phyloP scores from a whole-genome alignment of 2,113 vertebrate genomes.

The Neolamprologus cancellatus region DNA sequence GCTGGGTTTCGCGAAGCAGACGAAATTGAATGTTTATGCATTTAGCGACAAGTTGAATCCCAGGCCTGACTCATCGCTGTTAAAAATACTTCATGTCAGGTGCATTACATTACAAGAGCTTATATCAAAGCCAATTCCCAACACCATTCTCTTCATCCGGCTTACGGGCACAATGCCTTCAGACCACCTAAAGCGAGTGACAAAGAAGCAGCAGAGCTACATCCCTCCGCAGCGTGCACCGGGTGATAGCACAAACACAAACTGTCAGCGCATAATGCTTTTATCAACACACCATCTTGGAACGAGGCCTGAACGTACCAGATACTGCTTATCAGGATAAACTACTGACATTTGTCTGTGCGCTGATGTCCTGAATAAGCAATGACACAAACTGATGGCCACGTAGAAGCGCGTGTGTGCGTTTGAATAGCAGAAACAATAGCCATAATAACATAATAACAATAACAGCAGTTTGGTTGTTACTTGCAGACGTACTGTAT shows the following conservation, averaged over 20 bases:
- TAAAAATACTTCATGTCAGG: constrained; percentile 61
- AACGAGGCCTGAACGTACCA: constrained; percentile 46
- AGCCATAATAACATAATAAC: not conserved
- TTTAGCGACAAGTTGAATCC: constrained; percentile 46
- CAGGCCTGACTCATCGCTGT: constrained; percentile 10
- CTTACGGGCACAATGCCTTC: constrained; percentile 39
- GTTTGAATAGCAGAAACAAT: not conserved
- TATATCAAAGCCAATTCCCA: constrained; percentile 44
- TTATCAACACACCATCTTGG: constrained; percentile 59
- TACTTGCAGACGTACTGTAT: not conserved
- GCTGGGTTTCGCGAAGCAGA: constrained; percentile 10
- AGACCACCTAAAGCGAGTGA: constrained; percentile 39
- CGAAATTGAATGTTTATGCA: constrained; percentile 58
- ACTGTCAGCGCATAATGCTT: constrained; percentile 50
- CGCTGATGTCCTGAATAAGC: constrained; percentile 46
- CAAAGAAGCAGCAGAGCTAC: constrained; percentile 39
- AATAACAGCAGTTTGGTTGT: not conserved
- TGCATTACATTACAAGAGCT: constrained; percentile 53
- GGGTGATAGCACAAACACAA: constrained; percentile 31
- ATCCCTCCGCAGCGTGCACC: constrained; percentile 8
- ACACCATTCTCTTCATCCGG: constrained; percentile 35
- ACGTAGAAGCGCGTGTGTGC: not conserved
- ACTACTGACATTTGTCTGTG: constrained; percentile 61
- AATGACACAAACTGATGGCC: not conserved
- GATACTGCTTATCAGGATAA: constrained; percentile 61